Conservation (phyloP, 2,113 vertebrate species). For the Gadus macrocephalus region DNA sequence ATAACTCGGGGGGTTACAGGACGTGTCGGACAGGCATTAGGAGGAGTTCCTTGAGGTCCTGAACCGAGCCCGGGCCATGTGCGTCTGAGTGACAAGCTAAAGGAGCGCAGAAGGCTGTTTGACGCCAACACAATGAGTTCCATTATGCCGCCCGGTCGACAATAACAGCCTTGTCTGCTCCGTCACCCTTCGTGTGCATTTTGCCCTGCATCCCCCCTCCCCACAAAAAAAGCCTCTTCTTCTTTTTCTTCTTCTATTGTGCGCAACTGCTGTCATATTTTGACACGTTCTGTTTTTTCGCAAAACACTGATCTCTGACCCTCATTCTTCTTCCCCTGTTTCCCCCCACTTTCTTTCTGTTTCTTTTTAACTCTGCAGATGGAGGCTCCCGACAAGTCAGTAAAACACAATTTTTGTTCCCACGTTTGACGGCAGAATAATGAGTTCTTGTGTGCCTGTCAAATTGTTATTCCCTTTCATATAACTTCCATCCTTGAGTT, state of each 20-base stretch:
- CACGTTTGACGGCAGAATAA: not conserved
- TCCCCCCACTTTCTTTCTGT: conserved; percentile 48
- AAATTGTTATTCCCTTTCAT: conserved; percentile 3
- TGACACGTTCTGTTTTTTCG: conserved; percentile 24
- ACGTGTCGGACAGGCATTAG: conserved; percentile 20
- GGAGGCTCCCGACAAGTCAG: conserved; percentile 95
- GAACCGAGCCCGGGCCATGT: conserved; percentile 43
- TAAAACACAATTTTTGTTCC: conserved; percentile 65
- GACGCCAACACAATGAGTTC: conserved; percentile 43
- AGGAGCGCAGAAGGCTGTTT: conserved; percentile 20
- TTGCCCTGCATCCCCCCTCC: conserved; percentile 35
- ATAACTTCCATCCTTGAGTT: not conserved
- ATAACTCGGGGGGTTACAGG: conserved; percentile 13
- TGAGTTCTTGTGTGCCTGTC: not conserved
- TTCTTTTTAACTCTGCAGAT: conserved; percentile 72
- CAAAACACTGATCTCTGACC: conserved; percentile 33
- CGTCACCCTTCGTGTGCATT: conserved; percentile 33
- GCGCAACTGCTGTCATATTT: conserved; percentile 17
- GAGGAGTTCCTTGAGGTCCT: conserved; percentile 23
- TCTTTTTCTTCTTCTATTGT: conserved; percentile 6
- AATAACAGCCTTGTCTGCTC: conserved; percentile 48
- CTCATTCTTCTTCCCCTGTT: conserved; percentile 13
- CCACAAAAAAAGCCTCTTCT: not conserved
- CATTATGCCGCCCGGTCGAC: conserved; percentile 41
- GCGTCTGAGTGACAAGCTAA: conserved; percentile 45